Conservation (phyloP, 2,113 vertebrate genomes). For the Carettochelys insculpta region DNA sequence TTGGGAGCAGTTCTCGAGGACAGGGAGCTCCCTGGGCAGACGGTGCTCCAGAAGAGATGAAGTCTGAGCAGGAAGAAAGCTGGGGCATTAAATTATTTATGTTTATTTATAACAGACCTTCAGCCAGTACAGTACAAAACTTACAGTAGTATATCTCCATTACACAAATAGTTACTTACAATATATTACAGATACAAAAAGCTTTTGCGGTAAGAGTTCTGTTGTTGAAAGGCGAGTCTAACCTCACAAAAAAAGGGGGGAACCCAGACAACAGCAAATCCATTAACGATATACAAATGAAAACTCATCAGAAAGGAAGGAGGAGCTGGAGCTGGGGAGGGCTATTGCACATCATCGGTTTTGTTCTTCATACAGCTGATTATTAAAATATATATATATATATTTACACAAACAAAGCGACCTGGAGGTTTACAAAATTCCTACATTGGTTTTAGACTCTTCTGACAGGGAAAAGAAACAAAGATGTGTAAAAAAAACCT, state of each 20-base stretch:
- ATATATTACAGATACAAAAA: slow-evolving; percentile 89
- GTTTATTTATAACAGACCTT: slow-evolving; percentile 91
- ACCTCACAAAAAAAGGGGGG: slow-evolving; percentile 70
- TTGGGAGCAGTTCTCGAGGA: neutral
- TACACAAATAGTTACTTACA: slow-evolving; percentile 89
- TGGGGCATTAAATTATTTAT: slow-evolving; percentile 78
- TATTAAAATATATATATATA: slow-evolving; percentile 77
- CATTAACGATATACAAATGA: slow-evolving; percentile 63
- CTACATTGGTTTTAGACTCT: slow-evolving; percentile 36
- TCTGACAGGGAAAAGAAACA: neutral
- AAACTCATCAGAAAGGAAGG: slow-evolving; percentile 48
- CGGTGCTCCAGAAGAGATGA: neutral
- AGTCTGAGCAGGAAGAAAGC: neutral
- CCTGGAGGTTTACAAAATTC: slow-evolving; percentile 76
- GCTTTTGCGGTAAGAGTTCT: slow-evolving; percentile 77
- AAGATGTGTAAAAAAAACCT: neutral
- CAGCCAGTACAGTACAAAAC: slow-evolving; percentile 91
- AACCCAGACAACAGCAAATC: slow-evolving; percentile 60
- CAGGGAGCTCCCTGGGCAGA: neutral
- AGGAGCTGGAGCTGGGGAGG: slow-evolving; percentile 46
- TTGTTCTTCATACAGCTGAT: slow-evolving; percentile 77
- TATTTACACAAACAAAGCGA: slow-evolving; percentile 75
- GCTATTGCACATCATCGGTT: slow-evolving; percentile 79
- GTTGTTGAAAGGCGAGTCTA: slow-evolving; percentile 81
- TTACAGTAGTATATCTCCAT: slow-evolving; percentile 88